Evolutionary conservation across 1,140 invertebrate species (phyloP).

Genomic region (Dufourea novaeangliae): DNA sequence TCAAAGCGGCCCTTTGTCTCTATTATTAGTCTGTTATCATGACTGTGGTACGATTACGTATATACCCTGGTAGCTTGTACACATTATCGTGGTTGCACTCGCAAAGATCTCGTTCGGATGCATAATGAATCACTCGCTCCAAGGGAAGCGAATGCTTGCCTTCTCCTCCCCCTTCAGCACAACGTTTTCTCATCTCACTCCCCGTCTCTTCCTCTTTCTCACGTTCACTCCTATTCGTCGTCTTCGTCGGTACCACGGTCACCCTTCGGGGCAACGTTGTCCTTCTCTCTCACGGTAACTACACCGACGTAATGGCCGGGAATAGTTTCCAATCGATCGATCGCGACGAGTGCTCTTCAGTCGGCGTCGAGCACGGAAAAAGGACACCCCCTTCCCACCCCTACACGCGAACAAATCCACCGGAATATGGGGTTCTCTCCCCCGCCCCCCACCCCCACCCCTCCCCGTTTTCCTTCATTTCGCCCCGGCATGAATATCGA

Average conservation of each 20-base stretch:
- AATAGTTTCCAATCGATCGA: constrained; percentile 67
- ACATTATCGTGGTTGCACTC: constrained; percentile 21
- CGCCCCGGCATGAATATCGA: constrained; percentile 53
- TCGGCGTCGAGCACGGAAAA: constrained; percentile 48
- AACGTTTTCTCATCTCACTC: neutral
- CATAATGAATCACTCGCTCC: constrained; percentile 47
- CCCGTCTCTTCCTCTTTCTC: neutral
- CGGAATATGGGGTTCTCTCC: constrained; percentile 1
- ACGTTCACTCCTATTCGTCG: neutral
- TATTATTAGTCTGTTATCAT: constrained; percentile 36
- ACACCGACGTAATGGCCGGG: constrained; percentile 58
- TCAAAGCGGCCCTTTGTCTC: constrained; percentile 4
- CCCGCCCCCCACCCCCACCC: no score
- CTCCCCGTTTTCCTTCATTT: constrained; percentile 49
- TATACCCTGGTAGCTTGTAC: neutral
- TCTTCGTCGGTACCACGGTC: neutral
- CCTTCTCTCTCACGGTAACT: constrained; percentile 17
- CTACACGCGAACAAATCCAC: constrained; percentile 33
- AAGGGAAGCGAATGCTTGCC: constrained; percentile 15
- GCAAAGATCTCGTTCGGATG: constrained; percentile 20
- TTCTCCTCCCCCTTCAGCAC: neutral
- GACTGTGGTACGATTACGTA: constrained; percentile 3
- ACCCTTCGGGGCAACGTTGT: neutral
- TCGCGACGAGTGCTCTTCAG: constrained; percentile 37
- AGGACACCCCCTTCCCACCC: constrained; percentile 46